A percentile compares a stretch with the other conserved stretches of the same genome.
phyloP scores from a whole-genome alignment of 2,113 vertebrate genomes.

The Cyanistes caeruleus region DNA sequence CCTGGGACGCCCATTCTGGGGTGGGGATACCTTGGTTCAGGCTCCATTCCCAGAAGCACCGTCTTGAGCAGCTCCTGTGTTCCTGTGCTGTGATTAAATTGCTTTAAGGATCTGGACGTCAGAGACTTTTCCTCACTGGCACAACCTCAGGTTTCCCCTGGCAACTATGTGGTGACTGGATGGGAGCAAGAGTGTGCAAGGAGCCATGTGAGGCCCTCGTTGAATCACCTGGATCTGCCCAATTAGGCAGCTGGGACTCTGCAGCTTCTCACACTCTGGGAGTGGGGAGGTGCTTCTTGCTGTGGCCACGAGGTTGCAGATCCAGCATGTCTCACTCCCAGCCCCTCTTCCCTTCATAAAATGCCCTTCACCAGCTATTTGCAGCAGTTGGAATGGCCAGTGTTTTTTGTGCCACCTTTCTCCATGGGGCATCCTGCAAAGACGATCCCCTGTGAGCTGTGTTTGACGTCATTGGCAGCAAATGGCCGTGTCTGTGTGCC shows the following conservation, averaged over 20 bases:
- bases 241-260: neutral
- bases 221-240: neutral
- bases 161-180: neutral
- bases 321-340: neutral
- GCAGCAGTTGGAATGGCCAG: neutral
- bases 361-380: fast-evolving
- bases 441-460: neutral
- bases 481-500: neutral
- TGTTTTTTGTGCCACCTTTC: no score
- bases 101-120: neutral
- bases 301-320: neutral
- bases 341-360: neutral
- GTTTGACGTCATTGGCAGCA: neutral
- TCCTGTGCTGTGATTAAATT: neutral
- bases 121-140: no score
- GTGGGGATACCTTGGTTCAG: fast-evolving
- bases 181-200: neutral
- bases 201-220: neutral
- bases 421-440: neutral
- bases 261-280: neutral
- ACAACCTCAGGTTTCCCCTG: no score
- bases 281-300: neutral
- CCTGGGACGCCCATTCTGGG: no score
- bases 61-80: neutral
- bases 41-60: neutral